Conservation (phyloP, 2,113 vertebrate genomes). For the Lophochroa leadbeateri region DNA sequence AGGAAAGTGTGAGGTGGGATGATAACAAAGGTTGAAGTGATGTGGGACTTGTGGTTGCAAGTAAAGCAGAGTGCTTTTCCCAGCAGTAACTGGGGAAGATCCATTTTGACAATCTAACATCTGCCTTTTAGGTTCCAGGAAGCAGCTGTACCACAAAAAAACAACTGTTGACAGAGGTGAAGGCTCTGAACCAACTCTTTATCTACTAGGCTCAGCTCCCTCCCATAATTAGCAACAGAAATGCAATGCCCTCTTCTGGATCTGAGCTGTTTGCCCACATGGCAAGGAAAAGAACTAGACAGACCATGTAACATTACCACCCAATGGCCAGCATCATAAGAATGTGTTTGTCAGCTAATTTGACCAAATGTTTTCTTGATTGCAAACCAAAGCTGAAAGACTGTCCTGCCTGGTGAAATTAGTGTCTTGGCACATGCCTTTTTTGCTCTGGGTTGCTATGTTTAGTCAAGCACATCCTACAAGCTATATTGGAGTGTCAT, state of each 20-base stretch:
- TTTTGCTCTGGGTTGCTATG: neutral
- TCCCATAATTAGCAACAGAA: neutral
- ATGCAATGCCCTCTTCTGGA: neutral
- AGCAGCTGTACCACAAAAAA: neutral
- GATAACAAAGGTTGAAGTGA: too few species aligned
- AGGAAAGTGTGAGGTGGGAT: neutral
- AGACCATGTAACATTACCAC: neutral
- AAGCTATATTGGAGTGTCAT: neutral
- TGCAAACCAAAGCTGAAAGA: neutral
- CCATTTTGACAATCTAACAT: neutral
- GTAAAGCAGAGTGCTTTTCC: neutral
- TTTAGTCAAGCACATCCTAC: neutral
- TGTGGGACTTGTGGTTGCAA: neutral
- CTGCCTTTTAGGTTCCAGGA: fast-evolving
- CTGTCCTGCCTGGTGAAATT: neutral
- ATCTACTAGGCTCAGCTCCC: neutral
- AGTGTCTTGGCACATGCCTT: neutral
- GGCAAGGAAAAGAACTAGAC: neutral
- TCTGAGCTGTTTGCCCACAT: neutral
- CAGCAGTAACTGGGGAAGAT: neutral
- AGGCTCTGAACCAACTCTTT: neutral
- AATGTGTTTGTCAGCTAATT: neutral
- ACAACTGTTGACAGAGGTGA: neutral
- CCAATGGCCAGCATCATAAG: neutral
- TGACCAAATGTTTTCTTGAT: neutral